Base-by-base conservation (phyloP, 2,113 vertebrate species). In the Epinephelus lanceolatus region DNA sequence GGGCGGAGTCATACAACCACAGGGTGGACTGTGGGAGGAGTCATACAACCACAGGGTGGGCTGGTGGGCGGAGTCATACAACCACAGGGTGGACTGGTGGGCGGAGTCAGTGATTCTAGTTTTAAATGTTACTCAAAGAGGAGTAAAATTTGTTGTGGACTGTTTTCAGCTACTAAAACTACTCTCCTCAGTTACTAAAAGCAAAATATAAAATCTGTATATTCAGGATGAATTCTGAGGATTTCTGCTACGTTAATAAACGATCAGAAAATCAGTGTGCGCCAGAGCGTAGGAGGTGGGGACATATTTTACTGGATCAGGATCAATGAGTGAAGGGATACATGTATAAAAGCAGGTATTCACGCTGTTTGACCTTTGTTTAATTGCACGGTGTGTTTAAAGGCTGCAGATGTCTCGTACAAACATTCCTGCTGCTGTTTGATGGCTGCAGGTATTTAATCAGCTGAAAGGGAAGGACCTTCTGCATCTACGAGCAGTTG, bases 361-460 rank as follows among this genome's bases (percentile, higher is more conserved):
- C 6, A n/a, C 1, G 0, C 57, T 27, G 71, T 30, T 53, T 27
- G 59, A 79, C 51, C 71, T 80, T 68, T n/a, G 37, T 33, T n/a
- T 57, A 40, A 75, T 42, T 6, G 14, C 21, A 0, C 40, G 21
- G 30, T 23, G 19, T 63, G 40, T 14, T 55, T 61, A 30, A 52
- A 72, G 27, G 11, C 62, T 25, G 59, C 57, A 81, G 60, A 76
- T 62, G 62, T 42, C 71, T 55, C 5, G 10, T 52, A 47, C 49
- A 7, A 9, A 45, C 60, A n/a, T 17, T 55, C 73, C 47, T 40
- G 76, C 80, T 83, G 67, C 80, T 55, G 79, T 68, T 42, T 74
- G 66, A 52, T 40, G 69, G 63, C 74, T 76, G 37, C 23, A 74
- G 74, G 65, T 60, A 57, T 81, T 63, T 76, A 52, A 77, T 83